Evolutionary conservation across 1,140 invertebrate species (phyloP).

Genomic region (Drosophila hydei): DNA sequence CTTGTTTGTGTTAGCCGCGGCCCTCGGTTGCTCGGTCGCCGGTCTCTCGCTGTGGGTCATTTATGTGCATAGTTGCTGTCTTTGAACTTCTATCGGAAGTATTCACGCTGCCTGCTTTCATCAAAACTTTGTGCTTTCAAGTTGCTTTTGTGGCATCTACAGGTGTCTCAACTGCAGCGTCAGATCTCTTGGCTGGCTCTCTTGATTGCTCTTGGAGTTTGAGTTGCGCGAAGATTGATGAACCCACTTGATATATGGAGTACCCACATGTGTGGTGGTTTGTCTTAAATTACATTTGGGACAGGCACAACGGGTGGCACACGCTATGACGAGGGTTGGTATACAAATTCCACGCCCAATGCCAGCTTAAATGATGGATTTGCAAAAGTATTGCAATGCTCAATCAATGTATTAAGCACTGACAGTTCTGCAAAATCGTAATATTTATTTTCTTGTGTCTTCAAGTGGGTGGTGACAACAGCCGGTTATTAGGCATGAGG

Average conservation of each 20-base stretch:
- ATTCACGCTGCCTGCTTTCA: not conserved
- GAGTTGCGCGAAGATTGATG: conserved; percentile 65
- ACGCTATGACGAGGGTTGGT: conserved; percentile 35
- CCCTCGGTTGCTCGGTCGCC: conserved; percentile 47
- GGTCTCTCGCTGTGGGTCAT: conserved; percentile 64
- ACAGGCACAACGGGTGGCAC: conserved; percentile 9
- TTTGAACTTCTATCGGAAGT: conserved; percentile 59
- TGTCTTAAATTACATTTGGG: conserved; percentile 49
- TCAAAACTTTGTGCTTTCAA: conserved; percentile 26
- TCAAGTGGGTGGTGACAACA: not conserved
- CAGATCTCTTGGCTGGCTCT: conserved; percentile 12
- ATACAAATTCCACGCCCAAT: conserved; percentile 3
- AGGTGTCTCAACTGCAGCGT: conserved; percentile 54
- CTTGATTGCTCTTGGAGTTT: conserved; percentile 46
- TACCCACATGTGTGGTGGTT: conserved; percentile 11
- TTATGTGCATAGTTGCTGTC: conserved; percentile 70
- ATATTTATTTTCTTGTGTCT: conserved; percentile 10
- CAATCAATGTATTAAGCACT: conserved; percentile 51
- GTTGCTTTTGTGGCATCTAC: conserved; percentile 58
- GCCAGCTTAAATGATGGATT: conserved; percentile 42
- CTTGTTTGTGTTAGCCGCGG: conserved; percentile 71
- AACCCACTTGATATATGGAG: conserved; percentile 37
- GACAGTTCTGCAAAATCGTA: conserved; percentile 26
- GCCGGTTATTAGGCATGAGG: too few species aligned
- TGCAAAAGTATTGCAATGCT: conserved; percentile 28